Conservation (phyloP, 2,888 invertebrate genomes). For the Meandrusa payeni region DNA sequence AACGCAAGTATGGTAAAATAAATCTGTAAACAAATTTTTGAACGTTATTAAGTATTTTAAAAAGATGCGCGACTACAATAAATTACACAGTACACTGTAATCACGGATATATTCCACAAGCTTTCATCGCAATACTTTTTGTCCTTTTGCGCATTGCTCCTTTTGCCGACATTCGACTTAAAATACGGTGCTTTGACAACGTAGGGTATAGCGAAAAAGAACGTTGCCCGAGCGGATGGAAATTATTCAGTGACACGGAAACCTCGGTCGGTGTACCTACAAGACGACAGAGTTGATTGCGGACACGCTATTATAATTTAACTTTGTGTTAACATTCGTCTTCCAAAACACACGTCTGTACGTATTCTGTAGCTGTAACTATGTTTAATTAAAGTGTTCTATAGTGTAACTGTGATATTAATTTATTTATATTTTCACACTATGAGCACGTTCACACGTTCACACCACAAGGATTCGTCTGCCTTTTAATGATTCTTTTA, state of each 20-base stretch:
- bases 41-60: no score
- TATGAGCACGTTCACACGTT: no score
- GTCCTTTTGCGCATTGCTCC: slow-evolving; percentile 25
- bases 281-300: slow-evolving; percentile 34
- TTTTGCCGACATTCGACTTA: slow-evolving; percentile 29
- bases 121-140: slow-evolving; percentile 13
- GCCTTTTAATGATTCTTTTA: no score
- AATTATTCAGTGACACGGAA: slow-evolving; percentile 47
- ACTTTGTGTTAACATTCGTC: slow-evolving; percentile 12
- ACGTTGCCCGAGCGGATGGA: slow-evolving; percentile 29
- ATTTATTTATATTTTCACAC: no score
- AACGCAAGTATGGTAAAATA: no score
- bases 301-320: slow-evolving; percentile 35
- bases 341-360: slow-evolving; percentile 1
- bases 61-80: no score
- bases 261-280: slow-evolving; percentile 25
- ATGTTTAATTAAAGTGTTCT: no score
- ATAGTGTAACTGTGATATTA: no score
- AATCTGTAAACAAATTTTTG: no score
- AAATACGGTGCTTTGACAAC: slow-evolving; percentile 32
- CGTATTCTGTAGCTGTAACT: no score
- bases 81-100: no score
- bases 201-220: slow-evolving; percentile 30
- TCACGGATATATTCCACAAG: slow-evolving; percentile 5
- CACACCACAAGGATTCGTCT: no score